Conservation (phyloP, 2,888 invertebrate species). For the Petrolisthes cinctipes region DNA sequence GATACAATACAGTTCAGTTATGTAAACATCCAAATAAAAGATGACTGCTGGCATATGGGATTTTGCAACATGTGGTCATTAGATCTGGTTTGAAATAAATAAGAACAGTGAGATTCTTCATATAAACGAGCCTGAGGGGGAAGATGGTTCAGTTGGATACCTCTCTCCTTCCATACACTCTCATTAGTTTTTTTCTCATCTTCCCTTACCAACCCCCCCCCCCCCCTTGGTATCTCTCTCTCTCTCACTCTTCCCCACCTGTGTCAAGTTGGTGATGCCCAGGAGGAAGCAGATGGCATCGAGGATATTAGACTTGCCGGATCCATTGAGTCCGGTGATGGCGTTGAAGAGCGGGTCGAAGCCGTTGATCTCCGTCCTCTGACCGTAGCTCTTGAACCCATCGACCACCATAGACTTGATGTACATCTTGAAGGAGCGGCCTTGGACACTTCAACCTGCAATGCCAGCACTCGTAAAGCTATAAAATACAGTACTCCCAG, state of each 20-base stretch:
- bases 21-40: too few species aligned
- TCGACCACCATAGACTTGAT: slow-evolving; percentile 93
- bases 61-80: too few species aligned
- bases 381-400: slow-evolving; percentile 98
- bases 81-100: too few species aligned
- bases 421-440: slow-evolving; percentile 77
- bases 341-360: slow-evolving; percentile 97
- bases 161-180: too few species aligned
- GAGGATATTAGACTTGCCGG: slow-evolving; percentile 96
- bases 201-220: not conserved
- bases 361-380: slow-evolving; percentile 88
- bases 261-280: slow-evolving; percentile 91
- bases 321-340: slow-evolving; percentile 97
- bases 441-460: not conserved
- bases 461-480: not conserved
- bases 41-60: too few species aligned
- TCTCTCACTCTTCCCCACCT: slow-evolving; percentile 76
- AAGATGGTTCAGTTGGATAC: too few species aligned
- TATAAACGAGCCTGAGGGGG: too few species aligned
- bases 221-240: not conserved
- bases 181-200: too few species aligned
- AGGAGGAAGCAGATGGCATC: slow-evolving; percentile 98
- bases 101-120: too few species aligned
- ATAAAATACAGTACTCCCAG: not conserved
- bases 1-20: too few species aligned